phyloP scores from a whole-genome alignment of 1,140 invertebrate species.

The Heliconius congener region DNA sequence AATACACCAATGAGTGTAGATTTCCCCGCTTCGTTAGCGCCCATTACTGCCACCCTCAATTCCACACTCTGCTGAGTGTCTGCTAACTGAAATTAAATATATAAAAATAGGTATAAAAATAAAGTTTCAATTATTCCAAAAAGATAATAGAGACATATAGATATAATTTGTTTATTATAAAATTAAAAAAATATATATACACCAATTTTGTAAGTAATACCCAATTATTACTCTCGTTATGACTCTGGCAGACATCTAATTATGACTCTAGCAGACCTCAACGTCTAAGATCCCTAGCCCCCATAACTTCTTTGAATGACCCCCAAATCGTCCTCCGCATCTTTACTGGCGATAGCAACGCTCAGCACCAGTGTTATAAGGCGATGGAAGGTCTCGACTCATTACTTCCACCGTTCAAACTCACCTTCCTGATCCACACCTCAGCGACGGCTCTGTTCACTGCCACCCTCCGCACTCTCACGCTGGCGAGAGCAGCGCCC shows the following conservation, averaged over 20 bases:
- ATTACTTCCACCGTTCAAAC: neutral
- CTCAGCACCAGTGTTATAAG: constrained; percentile 93
- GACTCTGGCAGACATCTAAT: too few relatives aligned
- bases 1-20: constrained; percentile 96
- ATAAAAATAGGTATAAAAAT: neutral
- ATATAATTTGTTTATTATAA: too few relatives aligned
- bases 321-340: constrained; percentile 65
- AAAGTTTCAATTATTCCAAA: neutral
- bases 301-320: too few relatives aligned
- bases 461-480: constrained; percentile 83
- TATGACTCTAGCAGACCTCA: too few relatives aligned
- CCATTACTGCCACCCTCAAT: constrained; percentile 94
- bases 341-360: constrained; percentile 88
- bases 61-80: constrained; percentile 96
- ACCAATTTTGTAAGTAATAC: too few relatives aligned
- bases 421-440: constrained; percentile 94
- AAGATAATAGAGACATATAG: neutral
- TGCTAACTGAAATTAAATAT: constrained; percentile 82
- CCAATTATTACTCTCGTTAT: too few relatives aligned
- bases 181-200: too few relatives aligned
- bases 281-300: too few relatives aligned
- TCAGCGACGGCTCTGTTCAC: constrained; percentile 86
- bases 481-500: constrained; percentile 89
- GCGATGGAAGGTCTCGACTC: constrained; percentile 77
- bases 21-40: constrained; percentile 96